phyloP scores from a whole-genome alignment of 2,888 invertebrate species.

The Diplazon laetatorius region DNA sequence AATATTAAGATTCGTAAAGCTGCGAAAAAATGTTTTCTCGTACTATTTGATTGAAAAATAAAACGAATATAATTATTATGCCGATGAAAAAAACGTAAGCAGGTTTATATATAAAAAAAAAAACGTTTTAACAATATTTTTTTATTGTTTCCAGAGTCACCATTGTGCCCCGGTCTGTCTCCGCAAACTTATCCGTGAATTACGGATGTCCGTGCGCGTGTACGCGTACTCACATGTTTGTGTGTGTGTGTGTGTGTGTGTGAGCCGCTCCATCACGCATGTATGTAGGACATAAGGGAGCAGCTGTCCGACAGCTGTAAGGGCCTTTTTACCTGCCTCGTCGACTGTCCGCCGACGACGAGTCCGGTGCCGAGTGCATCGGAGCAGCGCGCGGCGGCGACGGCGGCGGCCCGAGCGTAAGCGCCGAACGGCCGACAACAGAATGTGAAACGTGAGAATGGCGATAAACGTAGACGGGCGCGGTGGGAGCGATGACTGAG shows the following conservation, averaged over 20 bases:
- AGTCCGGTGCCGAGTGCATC: slow-evolving; percentile 70
- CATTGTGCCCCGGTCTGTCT: slow-evolving; percentile 8
- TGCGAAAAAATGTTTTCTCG: neutral
- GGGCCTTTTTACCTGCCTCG: slow-evolving; percentile 81
- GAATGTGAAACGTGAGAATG: slow-evolving; percentile 25
- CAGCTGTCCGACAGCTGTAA: slow-evolving; percentile 83
- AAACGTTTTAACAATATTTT: neutral
- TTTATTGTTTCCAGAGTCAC: neutral
- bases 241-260: no score
- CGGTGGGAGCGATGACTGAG: slow-evolving; percentile 47
- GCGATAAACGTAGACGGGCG: no score
- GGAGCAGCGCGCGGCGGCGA: slow-evolving; percentile 61
- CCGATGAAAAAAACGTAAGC: neutral
- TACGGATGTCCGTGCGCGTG: slow-evolving; percentile 45
- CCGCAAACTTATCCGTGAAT: slow-evolving; percentile 14
- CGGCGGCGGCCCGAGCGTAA: neutral
- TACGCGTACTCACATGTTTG: no score
- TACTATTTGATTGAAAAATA: neutral
- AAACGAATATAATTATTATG: neutral
- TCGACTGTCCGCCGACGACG: slow-evolving; percentile 73
- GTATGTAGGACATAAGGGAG: slow-evolving; percentile 81
- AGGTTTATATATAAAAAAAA: no score
- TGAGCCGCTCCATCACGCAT: slow-evolving; percentile 77
- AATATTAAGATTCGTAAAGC: neutral
- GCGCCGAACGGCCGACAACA: neutral